A percentile compares a stretch with the other conserved stretches of the same genome.
Conservation (phyloP, 2,113 vertebrate species). For the Sinocyclocheilus grahami region DNA sequence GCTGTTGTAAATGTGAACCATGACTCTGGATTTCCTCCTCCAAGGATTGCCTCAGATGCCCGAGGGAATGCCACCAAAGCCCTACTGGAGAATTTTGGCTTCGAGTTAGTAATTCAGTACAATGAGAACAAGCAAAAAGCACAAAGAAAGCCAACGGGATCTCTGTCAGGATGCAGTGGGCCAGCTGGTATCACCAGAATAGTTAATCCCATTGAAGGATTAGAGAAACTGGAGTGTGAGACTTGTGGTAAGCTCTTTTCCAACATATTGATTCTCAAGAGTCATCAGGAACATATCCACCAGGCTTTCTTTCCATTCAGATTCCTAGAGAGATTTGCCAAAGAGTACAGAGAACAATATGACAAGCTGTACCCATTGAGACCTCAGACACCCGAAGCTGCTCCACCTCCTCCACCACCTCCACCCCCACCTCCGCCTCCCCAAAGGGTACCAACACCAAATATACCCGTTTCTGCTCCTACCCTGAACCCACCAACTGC, state of each 20-base stretch:
- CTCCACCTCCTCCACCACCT: constrained; percentile 80
- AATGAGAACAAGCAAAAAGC: constrained; percentile 98
- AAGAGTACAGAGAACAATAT: constrained; percentile 96
- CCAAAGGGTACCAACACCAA: constrained; percentile 87
- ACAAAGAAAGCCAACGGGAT: constrained; percentile 83
- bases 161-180: constrained; percentile 64
- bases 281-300: constrained; percentile 98
- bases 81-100: constrained; percentile 97
- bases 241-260: constrained; percentile 95
- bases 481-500: constrained; percentile 88
- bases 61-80: constrained; percentile 97
- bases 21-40: constrained; percentile 85
- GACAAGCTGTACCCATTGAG: constrained; percentile 94
- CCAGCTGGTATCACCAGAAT: constrained; percentile 78
- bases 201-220: constrained; percentile 84
- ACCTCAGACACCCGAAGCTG: constrained; percentile 89
- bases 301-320: constrained; percentile 96
- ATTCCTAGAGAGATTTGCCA: constrained; percentile 94
- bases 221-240: constrained; percentile 95
- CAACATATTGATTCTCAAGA: constrained; percentile 97
- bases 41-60: constrained; percentile 94
- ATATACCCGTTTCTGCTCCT: constrained; percentile 83
- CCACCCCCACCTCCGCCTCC: constrained; percentile 84
- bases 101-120: constrained; percentile 98
- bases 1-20: constrained; percentile 74